A percentile compares a stretch with the other conserved stretches of the same genome.
Evolutionary conservation across 2,113 vertebrate genomes (phyloP).

Genomic region (Forbesichthys papilliferus): DNA sequence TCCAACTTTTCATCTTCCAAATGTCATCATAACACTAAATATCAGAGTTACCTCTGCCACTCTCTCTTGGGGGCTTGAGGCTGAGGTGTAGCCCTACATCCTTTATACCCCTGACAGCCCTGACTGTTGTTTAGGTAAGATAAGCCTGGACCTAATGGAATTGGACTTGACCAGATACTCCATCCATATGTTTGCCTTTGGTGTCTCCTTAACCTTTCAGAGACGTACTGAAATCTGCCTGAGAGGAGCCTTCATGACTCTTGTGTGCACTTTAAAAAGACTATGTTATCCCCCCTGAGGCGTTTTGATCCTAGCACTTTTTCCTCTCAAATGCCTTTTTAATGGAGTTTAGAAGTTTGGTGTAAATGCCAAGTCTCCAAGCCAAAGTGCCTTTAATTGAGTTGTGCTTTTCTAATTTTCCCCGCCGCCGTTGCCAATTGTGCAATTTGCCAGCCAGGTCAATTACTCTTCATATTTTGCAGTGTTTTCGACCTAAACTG

Average conservation of each 20-base stretch:
- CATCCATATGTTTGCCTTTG: conserved; percentile 74
- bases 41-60: conserved; percentile 57
- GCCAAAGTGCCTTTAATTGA: conserved; percentile 78
- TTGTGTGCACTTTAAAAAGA: conserved; percentile 60
- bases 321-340: conserved; percentile 77
- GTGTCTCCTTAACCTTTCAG: conserved; percentile 76
- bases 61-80: conserved; percentile 60
- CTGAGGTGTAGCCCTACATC: conserved; percentile 54
- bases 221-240: conserved; percentile 59
- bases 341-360: conserved; percentile 80
- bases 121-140: conserved; percentile 72
- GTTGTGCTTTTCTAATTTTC: conserved; percentile 76
- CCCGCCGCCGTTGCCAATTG: conserved; percentile 65
- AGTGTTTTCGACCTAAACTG: conserved; percentile 61
- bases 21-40: conserved; percentile 72
- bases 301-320: conserved; percentile 64
- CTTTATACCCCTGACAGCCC: conserved; percentile 65
- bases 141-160: conserved; percentile 68
- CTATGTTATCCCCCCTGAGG: conserved; percentile 58
- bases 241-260: conserved; percentile 63
- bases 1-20: conserved; percentile 53
- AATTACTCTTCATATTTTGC: conserved; percentile 74
- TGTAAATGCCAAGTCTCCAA: conserved; percentile 77
- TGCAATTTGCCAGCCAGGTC: conserved; percentile 72
- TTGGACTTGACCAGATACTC: conserved; percentile 71